Evolutionary conservation across 2,113 vertebrate species (phyloP), one percentile per base, ranked within the genome.

Genomic region (Cyprinodon tularosa): DNA sequence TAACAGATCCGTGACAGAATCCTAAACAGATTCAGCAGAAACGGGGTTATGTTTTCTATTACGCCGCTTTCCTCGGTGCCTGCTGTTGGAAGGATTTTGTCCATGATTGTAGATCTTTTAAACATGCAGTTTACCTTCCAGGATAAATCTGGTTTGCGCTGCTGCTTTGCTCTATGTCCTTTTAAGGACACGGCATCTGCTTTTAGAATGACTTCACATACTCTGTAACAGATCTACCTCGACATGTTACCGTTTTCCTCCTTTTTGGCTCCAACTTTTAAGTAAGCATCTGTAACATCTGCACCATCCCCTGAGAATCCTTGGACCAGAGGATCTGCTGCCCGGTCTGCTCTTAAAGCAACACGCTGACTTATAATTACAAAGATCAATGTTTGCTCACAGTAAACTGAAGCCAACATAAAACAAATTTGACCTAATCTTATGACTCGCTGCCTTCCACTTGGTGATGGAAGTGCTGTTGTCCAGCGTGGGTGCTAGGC

Each of bases 171-270:
- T 59, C 10, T 59, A 47, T 72, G 66, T 62, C 90, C 89, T 42
- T 88, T 83, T 88, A 86, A 83, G 88, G 89, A 45, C 66, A 22
- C 66, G 47, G n/a, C 36, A 45, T 83, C 64, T 83, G 59, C 60
- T 69, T 88, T 72, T 76, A 70, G 76, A 74, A 62, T 87, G 78
- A 89, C 83, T 75, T 88, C 83, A 89, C 48, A 73, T 69, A 68
- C 40, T 76, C 64, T 83, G 75, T 45, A 82, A 78, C 62, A 81
- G 44, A 85, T 74, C 76, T 50, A 36, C 22, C 20, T 53, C 68
- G 70, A 29, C 47, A 68, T 77, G 40, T 83, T 77, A 71, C 42
- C 63, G 62, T 73, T 83, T 77, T 71, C 36, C 66, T 71, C 73
- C 45, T 76, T 68, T 29, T 20, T 68, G 59, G n/a, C 61, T 82